Conservation (phyloP, 1,140 invertebrate genomes). For the Philaenus spumarius region DNA sequence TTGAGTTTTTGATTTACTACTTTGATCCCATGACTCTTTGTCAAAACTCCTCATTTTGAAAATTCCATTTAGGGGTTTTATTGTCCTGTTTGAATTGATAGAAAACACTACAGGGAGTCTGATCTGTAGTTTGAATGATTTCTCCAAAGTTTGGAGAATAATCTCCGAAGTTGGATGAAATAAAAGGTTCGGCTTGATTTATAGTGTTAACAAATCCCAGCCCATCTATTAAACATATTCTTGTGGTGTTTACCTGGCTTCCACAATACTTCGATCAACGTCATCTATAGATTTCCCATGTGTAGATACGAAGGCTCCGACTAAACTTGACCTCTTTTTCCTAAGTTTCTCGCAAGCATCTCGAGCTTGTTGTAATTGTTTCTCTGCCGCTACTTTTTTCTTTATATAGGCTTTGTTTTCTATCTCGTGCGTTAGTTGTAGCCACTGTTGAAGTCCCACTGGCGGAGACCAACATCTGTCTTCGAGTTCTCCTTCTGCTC, state of each 20-base stretch:
- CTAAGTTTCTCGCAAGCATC: slow-evolving; percentile 91
- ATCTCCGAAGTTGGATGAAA: no score
- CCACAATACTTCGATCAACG: slow-evolving; percentile 85
- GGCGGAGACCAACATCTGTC: slow-evolving; percentile 83
- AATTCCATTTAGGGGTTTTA: no score
- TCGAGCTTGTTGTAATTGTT: slow-evolving; percentile 78
- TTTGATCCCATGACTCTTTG: no score
- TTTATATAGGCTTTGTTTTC: slow-evolving; percentile 82
- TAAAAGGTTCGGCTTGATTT: no score
- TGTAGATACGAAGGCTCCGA: slow-evolving; percentile 91
- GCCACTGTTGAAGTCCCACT: slow-evolving; percentile 81
- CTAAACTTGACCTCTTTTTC: slow-evolving; percentile 83
- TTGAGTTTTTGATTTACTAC: no score
- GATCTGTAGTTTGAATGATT: no score
- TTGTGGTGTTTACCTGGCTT: slow-evolving; percentile 66
- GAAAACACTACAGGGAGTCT: no score
- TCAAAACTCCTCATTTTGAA: no score
- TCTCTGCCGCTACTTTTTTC: slow-evolving; percentile 77
- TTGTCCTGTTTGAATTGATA: no score
- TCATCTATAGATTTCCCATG: slow-evolving; percentile 92
- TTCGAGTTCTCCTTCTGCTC: slow-evolving; percentile 82
- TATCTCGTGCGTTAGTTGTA: slow-evolving; percentile 90
- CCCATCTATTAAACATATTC: no score
- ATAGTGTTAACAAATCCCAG: no score
- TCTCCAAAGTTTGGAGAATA: no score